These are phyloP conservation scores for Gnathonemus longibarbis DNA, from an alignment of 2,113 vertebrate genomes.

Conservation along the genomic window DNA sequence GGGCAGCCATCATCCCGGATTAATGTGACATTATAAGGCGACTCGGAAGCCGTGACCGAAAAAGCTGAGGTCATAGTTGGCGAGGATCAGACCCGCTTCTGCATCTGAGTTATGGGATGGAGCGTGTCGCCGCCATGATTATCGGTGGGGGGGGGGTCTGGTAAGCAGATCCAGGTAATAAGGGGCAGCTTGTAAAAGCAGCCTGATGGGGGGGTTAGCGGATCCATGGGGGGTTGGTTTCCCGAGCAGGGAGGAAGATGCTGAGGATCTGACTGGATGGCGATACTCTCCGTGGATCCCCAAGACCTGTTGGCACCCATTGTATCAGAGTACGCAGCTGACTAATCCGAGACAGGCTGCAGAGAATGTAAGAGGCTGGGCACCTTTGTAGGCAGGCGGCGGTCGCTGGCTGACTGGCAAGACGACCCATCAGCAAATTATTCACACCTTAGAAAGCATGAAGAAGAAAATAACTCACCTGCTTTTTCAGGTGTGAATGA, in stretches of 20 bases:
- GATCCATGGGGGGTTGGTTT: not conserved
- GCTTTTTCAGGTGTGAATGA: slow-evolving; percentile 11
- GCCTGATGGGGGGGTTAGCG: not conserved
- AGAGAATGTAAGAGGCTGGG: not conserved
- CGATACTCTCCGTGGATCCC: not conserved
- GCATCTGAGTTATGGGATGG: not conserved
- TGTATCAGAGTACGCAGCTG: not conserved
- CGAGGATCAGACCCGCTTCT: not conserved
- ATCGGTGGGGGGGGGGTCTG: too few species aligned
- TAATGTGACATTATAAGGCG: not conserved
- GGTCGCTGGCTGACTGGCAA: not conserved
- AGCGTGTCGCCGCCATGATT: not conserved
- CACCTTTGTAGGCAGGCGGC: not conserved
- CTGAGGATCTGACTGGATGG: not conserved
- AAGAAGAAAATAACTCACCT: slow-evolving; percentile 1
- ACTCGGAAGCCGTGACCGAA: not conserved
- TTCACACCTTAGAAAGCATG: not conserved
- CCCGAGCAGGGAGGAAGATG: not conserved
- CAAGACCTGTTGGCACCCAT: not conserved
- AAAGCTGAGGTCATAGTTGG: not conserved
- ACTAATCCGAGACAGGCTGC: not conserved
- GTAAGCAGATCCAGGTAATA: not conserved
- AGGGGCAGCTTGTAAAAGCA: not conserved
- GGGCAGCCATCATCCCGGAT: not conserved
- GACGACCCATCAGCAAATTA: not conserved